Conservation (phyloP, 2,888 invertebrate species). For the Ochropacha duplaris region DNA sequence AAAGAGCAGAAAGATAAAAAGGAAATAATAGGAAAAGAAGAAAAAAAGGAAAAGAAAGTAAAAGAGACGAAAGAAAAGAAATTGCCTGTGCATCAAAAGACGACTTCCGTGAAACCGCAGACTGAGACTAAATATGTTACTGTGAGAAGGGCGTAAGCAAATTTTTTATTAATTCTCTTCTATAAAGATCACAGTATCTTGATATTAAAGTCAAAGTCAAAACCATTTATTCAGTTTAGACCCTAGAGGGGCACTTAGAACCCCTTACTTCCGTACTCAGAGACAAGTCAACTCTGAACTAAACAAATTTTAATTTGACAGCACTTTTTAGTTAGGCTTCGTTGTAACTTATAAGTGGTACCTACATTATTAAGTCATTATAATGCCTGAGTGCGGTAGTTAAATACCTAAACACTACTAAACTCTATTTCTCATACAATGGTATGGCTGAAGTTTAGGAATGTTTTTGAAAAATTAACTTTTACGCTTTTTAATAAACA, state of each 20-base stretch:
- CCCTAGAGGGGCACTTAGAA: no score
- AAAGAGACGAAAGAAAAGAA: no score
- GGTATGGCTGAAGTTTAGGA: no score
- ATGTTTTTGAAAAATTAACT: no score
- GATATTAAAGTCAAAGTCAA: no score
- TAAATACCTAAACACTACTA: background rate
- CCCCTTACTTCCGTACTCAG: background rate
- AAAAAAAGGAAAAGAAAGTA: background rate
- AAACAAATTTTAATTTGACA: no score
- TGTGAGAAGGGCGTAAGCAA: conserved; percentile 32
- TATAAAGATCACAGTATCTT: background rate
- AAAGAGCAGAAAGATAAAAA: background rate
- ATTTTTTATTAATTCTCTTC: background rate
- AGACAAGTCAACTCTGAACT: no score
- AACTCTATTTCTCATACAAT: no score
- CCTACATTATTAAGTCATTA: background rate
- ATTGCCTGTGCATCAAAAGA: conserved; percentile 7
- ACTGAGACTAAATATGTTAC: conserved; percentile 27
- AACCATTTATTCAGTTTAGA: no score
- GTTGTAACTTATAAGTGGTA: no score
- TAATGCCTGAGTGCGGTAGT: background rate
- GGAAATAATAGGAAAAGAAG: conserved; percentile 1
- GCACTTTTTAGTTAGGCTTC: no score
- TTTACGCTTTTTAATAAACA: no score
- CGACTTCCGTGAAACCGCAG: conserved; percentile 21